Evolutionary conservation across 2,888 invertebrate genomes (phyloP), one percentile per base, ranked within the genome.

Genomic region (Chrysolina oricalcia): DNA sequence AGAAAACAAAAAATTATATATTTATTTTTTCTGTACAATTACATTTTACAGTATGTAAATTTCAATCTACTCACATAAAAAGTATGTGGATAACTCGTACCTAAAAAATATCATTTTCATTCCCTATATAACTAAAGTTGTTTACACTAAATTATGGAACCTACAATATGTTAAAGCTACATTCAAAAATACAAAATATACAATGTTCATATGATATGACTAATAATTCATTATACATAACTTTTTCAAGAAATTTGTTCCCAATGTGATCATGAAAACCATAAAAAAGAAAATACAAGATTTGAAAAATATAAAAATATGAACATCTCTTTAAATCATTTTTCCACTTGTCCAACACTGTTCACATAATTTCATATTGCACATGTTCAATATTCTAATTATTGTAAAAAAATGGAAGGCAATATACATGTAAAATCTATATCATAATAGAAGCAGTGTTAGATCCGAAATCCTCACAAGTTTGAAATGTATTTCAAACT

Each of bases 141-240:
- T 50, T 35, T 67, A 48, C 10, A 66, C 48, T 66, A 46, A 43
- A 66, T 67, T 67, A 67, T 11, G 50, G 48, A 50, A 50, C 67
- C 67, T 67, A 67, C 67, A 67, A 46, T 67, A 50, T 67, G 50
- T 75, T 75, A 75, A 73, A 75, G 72, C 72, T 75, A 75, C 67
- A 56, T 59, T 73, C 69, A 73, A 72, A 72, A 72, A 66, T 75
- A 75, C 75, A 73, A 75, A 75, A 72, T 75, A 70, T 71, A 72
- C 62, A 56, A 27, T 48, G 50, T 67, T 66, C 46, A 43, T 66
- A 59, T 43, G 66, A 43, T 48, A 48, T 48, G 48, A 67, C 46
- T 23, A 66, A 66, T 23, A 43, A 48, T 53, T 43, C 41, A 66
- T 46, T 66, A 66, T 67, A 67, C 67, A 67, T 50, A 43, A 67